Base-by-base conservation (phyloP, 2,888 invertebrate genomes). In the Portevinia maculata region DNA sequence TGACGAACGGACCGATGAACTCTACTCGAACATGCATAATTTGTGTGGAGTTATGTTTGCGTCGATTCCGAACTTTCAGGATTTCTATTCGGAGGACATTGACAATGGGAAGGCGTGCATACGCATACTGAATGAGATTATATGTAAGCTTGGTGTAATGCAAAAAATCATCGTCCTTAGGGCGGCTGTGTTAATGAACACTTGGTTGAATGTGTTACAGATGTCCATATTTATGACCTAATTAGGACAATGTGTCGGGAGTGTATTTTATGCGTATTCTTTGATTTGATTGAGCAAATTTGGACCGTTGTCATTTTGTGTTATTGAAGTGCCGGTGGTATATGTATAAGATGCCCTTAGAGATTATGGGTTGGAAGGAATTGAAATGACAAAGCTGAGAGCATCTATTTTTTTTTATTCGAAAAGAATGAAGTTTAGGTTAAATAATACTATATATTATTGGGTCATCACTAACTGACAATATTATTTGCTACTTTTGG, bases 41-140 rank as follows among this genome's bases (percentile, higher is more conserved):
- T 94, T 95, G 85, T 94, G 96, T 69, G 98, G 98, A 44, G 98
- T 99, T 1, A 95, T 99, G 94, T 99, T 99, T 91, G 99, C 98
- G 7, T 98, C 98, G 65, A 98, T 99, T 86, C 97, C 99, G 2
- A 99, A 99, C 92, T 99, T 99, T 91, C 96, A 97, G 84, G 98
- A 99, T 91, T 99, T 99, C 91, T 99, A 99, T 92, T 97, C 98
- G 0, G 99, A 99, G 91, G 97, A 97, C 89, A 96, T 96, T 48
- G 98, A 99, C 92, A 98, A 98, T 90, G 99, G 99, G 15, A 96
- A 99, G 88, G 99, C 99, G 89, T 99, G 99, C 91, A 97, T 99
- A 89, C 93, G 99, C 70, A 93, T 99, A 85, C 93, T 99, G 74
- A 99, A 99, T 92, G 99, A 99, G 92, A 99, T 99, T 88, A 99